Percentiles rank a stretch among this genome's conserved stretches.
Evolutionary conservation across 2,113 vertebrate genomes (phyloP).

Genomic region (Cygnus buccinator): DNA sequence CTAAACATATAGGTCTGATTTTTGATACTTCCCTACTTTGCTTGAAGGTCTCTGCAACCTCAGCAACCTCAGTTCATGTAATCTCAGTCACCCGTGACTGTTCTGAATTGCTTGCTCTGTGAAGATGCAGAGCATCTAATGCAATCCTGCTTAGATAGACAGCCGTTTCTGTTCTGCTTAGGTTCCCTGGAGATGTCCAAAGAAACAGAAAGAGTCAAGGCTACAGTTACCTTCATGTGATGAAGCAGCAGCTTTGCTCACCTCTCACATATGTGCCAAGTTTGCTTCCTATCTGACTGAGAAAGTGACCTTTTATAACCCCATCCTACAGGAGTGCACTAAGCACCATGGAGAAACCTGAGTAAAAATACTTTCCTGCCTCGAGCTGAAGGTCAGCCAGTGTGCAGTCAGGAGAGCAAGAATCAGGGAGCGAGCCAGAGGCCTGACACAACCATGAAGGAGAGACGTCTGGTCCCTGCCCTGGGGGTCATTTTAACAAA

Average conservation of each 20-base stretch:
- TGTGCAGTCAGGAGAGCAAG: neutral
- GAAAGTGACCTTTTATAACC: neutral
- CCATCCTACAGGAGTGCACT: neutral
- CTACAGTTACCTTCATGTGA: neutral
- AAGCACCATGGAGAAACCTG: neutral
- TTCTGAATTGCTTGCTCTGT: neutral
- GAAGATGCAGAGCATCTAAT: neutral
- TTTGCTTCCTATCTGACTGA: fast-evolving
- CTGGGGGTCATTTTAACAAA: neutral
- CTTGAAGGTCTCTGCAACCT: neutral
- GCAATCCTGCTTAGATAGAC: neutral
- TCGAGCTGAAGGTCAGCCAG: neutral
- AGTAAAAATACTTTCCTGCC: neutral
- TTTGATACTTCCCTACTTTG: neutral
- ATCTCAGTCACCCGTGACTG: neutral
- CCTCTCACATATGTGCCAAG: fast-evolving
- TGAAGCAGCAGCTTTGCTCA: neutral
- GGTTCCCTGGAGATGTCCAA: neutral
- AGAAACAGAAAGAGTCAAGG: neutral
- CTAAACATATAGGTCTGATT: fast-evolving
- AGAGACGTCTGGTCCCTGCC: neutral
- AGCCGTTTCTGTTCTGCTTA: neutral
- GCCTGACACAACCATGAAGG: neutral
- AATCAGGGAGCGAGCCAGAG: neutral
- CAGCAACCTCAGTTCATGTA: neutral